phyloP scores from a whole-genome alignment of 2,888 invertebrate genomes.

The Melanostoma mellinum region DNA sequence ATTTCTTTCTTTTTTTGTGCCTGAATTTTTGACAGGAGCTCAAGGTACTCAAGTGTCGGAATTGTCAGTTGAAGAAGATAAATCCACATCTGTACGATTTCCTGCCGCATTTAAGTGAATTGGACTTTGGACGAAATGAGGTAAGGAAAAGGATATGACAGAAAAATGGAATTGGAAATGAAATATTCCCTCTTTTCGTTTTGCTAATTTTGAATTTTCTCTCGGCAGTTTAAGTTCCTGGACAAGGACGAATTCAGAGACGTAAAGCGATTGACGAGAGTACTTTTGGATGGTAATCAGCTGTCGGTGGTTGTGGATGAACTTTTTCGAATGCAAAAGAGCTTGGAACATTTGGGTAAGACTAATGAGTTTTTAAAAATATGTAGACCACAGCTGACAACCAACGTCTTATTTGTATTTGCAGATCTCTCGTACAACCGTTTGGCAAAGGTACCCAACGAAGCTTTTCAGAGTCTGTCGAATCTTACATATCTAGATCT shows the following conservation, averaged over 20 bases:
- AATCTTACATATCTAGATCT: conserved; percentile 88
- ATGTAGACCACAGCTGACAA: not conserved
- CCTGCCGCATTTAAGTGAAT: conserved; percentile 87
- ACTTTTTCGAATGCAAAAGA: conserved; percentile 84
- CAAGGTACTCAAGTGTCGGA: conserved; percentile 87
- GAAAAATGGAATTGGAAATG: not conserved
- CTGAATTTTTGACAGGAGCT: conserved; percentile 84
- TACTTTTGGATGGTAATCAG: conserved; percentile 89
- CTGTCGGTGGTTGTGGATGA: conserved; percentile 89
- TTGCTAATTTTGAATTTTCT: conserved; percentile 26
- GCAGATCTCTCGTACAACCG: conserved; percentile 87
- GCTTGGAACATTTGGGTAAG: conserved; percentile 80
- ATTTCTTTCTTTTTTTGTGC: not conserved
- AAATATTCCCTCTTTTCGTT: not conserved
- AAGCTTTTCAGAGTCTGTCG: conserved; percentile 88
- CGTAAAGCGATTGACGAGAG: conserved; percentile 85
- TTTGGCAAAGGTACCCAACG: conserved; percentile 88
- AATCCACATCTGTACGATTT: conserved; percentile 91
- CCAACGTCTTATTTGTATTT: conserved; percentile 13
- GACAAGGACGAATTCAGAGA: conserved; percentile 88
- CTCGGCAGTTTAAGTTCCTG: conserved; percentile 86
- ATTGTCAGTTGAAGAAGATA: conserved; percentile 88
- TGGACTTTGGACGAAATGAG: conserved; percentile 90
- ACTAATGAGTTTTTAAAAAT: not conserved
- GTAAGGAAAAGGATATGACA: conserved; percentile 74